Evolutionary conservation across 2,888 invertebrate species (phyloP), one percentile per base, ranked within the genome.

Genomic region (Argyra leucocephala): DNA sequence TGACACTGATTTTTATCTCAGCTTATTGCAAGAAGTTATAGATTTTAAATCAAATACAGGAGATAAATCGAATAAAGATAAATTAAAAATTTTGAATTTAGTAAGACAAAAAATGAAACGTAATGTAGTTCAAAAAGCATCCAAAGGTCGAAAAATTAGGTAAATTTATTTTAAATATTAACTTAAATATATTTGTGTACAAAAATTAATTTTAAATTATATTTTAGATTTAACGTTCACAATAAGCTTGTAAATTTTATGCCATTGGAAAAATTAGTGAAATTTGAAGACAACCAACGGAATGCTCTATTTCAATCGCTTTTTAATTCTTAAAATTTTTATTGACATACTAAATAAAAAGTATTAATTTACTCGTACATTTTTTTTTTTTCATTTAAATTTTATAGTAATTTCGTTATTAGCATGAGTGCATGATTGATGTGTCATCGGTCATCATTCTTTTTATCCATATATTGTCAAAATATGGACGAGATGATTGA

Each of bases 51-150:
- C 48, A 18, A 48, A n/a, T 48, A 18, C 48, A 48, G 15, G n/a
- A 18, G 48, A 48, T 48, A 48, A 48, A 48, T 18, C 5, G 12
- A 15, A 18, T 9, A 48, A 48, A 48, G 48, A 48, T 18, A 48
- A 48, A 48, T 12, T 48, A 48, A 48, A n/a, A 18, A 18, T 48
- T 2, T n/a, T 48, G 2, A 48, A n/a, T 48, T 18, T 48, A 48
- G 48, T 18, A 48, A 48, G 48, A 48, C 48, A 48, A 48, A 48
- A 48, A 48, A 48, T 48, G 48, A 48, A 48, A n/a, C 48, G 48
- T 48, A 48, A 4, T n/a, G 48, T n/a, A 48, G 48, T 15, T 3
- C 5, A 12, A 48, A 48, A 48, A 48, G 48, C 48, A 2, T 48
- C 48, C 1, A 48, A 48, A 48, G 48, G 48, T 5, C 9, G 48